phyloP scores from a whole-genome alignment of 37 sponge, comb jelly and placozoan species.

The Eunapius fragilis region DNA sequence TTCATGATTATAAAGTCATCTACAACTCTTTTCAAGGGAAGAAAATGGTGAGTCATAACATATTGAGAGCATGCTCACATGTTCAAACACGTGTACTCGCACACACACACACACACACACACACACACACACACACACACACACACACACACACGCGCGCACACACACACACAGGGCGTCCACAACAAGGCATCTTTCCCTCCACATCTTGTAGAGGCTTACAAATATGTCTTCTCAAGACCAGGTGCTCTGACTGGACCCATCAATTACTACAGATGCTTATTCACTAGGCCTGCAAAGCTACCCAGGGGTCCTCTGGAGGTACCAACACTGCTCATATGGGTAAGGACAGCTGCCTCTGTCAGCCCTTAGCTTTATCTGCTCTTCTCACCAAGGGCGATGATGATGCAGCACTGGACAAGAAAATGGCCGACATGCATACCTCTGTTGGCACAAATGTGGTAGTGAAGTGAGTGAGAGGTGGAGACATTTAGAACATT shows the following conservation, averaged over 20 bases:
- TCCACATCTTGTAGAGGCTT: conserved; percentile 65
- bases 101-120: conserved; percentile 52
- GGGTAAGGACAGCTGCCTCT: conserved; percentile 28
- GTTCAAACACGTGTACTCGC: neutral
- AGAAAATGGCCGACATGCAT: conserved; percentile 29
- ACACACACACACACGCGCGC: conserved; percentile 46
- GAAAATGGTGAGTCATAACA: conserved; percentile 1
- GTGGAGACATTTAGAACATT: neutral
- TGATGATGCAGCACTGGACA: conserved; percentile 20
- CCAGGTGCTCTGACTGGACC: conserved; percentile 71
- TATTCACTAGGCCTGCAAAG: neutral
- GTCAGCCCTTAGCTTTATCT: conserved; percentile 58
- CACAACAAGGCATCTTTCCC: conserved; percentile 23
- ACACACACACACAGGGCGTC: conserved; percentile 43
- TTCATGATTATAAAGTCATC: neutral
- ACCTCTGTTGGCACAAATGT: neutral
- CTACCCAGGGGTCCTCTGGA: neutral
- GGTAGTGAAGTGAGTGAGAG: conserved; percentile 33
- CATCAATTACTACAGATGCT: conserved; percentile 75
- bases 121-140: conserved; percentile 61
- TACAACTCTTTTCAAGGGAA: neutral
- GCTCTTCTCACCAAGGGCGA: conserved; percentile 55
- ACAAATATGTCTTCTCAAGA: conserved; percentile 77
- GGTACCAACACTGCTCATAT: conserved; percentile 41
- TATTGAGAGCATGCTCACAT: neutral